phyloP scores from a whole-genome alignment of 2,113 vertebrate genomes.

The Columba livia region DNA sequence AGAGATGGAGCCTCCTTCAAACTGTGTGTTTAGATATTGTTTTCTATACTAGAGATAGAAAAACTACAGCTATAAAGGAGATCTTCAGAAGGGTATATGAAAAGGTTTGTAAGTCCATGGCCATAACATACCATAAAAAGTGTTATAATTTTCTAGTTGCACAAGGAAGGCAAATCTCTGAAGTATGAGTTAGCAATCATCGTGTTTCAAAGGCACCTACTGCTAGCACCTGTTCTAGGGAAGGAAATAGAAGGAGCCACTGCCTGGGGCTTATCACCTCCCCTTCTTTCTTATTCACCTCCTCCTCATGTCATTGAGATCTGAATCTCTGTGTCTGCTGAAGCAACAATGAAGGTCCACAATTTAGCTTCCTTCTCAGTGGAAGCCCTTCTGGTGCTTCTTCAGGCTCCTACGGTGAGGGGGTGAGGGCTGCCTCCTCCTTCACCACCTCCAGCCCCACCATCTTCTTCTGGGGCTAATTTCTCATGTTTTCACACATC shows the following conservation, averaged over 20 bases:
- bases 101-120: neutral
- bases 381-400: accelerated
- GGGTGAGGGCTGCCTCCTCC: neutral
- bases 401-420: accelerated
- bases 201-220: neutral
- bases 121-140: neutral
- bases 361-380: neutral
- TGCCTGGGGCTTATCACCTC: accelerated
- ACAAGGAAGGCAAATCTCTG: neutral
- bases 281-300: neutral
- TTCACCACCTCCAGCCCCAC: neutral
- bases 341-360: neutral
- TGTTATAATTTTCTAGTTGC: neutral
- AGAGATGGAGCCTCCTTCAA: neutral
- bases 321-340: neutral
- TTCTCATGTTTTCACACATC: neutral
- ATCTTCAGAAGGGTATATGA: neutral
- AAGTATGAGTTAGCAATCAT: neutral
- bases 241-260: neutral
- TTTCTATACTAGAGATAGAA: neutral
- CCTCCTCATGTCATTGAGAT: neutral
- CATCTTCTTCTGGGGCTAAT: neutral
- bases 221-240: neutral
- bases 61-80: neutral
- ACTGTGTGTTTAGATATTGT: neutral